These are phyloP conservation scores for Naja naja DNA, from an alignment of 2,113 vertebrate genomes.

Conservation along the genomic window DNA sequence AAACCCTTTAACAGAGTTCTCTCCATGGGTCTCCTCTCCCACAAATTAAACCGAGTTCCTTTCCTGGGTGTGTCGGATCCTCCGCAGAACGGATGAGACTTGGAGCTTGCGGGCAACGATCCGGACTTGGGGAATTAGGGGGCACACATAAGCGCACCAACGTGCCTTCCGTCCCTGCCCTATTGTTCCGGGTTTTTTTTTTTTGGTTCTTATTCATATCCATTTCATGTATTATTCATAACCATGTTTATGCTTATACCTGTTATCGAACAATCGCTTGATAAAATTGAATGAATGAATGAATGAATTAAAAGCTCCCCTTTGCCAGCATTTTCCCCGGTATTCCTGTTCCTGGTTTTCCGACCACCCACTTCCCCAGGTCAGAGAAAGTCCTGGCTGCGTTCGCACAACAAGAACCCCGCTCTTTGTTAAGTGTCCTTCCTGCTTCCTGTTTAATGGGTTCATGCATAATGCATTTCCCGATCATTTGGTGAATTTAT, in stretches of 20 bases:
- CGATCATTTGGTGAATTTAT: not conserved
- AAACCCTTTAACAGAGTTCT: fast-evolving
- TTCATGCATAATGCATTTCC: not conserved
- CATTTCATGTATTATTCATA: too few species aligned
- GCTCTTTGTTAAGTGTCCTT: not conserved
- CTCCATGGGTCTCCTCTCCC: too few species aligned
- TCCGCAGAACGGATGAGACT: not conserved
- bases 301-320: not conserved
- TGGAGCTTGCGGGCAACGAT: not conserved
- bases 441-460: not conserved
- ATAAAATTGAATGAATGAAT: too few species aligned
- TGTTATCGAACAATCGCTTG: too few species aligned
- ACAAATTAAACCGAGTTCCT: not conserved
- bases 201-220: too few species aligned
- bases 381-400: not conserved
- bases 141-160: too few species aligned
- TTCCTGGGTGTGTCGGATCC: not conserved
- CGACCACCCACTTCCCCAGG: not conserved
- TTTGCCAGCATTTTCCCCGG: not conserved
- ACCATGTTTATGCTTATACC: too few species aligned
- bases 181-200: too few species aligned
- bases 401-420: not conserved
- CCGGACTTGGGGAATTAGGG: not conserved
- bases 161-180: too few species aligned
- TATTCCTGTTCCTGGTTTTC: not conserved